A percentile compares a stretch with the other conserved stretches of the same genome.
Conservation (phyloP, 2,113 vertebrate genomes). For the Pelecanoides urinatrix region DNA sequence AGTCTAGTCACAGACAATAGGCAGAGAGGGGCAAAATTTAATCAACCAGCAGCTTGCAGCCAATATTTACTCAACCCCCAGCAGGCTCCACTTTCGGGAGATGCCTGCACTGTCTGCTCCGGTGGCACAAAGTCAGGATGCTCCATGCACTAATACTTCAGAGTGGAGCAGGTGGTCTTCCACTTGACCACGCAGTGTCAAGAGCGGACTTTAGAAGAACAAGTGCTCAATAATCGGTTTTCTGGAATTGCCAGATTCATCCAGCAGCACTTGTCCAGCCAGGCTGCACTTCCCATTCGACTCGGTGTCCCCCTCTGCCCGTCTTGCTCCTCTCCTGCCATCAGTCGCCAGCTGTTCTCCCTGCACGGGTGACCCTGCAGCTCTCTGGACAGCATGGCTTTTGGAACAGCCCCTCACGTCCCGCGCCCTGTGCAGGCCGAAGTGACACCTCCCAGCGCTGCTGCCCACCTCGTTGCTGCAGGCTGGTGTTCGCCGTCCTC, state of each 20-base stretch:
- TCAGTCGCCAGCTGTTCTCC: too few species aligned
- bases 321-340: background rate
- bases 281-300: fast-evolving
- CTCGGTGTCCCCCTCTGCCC: fast-evolving
- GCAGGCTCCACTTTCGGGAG: background rate
- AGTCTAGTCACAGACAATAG: background rate
- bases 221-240: background rate
- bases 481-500: background rate
- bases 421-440: fast-evolving
- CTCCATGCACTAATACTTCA: background rate
- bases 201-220: background rate
- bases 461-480: background rate
- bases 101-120: background rate
- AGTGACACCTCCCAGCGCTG: too few species aligned
- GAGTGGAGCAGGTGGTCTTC: background rate
- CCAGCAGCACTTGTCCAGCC: background rate
- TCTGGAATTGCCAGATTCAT: background rate
- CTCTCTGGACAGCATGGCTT: background rate
- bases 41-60: background rate
- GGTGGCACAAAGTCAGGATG: background rate
- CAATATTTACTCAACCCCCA: background rate
- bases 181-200: background rate
- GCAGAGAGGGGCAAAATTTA: background rate
- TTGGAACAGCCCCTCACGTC: background rate
- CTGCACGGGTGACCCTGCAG: background rate